A percentile compares a stretch with the other conserved stretches of the same genome.
These are phyloP conservation scores for Perithous albicinctus DNA, from an alignment of 2,888 invertebrate species.

Conservation along the genomic window DNA sequence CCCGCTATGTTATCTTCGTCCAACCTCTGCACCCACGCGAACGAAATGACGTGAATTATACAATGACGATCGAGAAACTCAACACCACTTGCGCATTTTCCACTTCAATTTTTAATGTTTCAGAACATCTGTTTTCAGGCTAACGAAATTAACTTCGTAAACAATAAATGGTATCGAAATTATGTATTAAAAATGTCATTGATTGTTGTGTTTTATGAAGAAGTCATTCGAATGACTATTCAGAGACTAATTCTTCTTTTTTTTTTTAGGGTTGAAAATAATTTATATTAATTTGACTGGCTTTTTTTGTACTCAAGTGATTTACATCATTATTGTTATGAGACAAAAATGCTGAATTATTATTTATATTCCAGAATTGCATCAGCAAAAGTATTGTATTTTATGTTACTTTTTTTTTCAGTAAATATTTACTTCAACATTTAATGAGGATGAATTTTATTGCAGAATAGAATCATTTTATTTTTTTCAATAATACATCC, in stretches of 20 bases:
- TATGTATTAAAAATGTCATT: too few relatives aligned
- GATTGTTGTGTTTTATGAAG: too few relatives aligned
- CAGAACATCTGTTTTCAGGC: too few relatives aligned
- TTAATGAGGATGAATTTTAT: not conserved
- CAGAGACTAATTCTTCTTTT: too few relatives aligned
- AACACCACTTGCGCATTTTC: not conserved
- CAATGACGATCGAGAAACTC: conserved; percentile 19
- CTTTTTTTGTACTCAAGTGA: not conserved
- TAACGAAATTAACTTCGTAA: too few relatives aligned
- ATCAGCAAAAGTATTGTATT: not conserved
- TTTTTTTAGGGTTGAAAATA: not conserved
- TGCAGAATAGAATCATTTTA: not conserved
- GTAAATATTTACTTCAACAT: not conserved
- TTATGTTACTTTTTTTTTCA: not conserved
- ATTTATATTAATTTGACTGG: not conserved
- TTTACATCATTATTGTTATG: not conserved
- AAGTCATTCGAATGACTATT: too few relatives aligned
- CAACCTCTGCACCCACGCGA: conserved; percentile 83
- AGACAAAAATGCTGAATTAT: not conserved
- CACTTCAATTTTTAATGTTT: not conserved
- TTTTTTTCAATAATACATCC: conserved; percentile 1
- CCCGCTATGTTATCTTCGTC: conserved; percentile 80
- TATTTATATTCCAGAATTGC: not conserved
- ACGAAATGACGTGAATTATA: conserved; percentile 49
- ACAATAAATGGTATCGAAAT: too few relatives aligned